phyloP scores from a whole-genome alignment of 35 echinoderm and acorn worm genomes.

The Hemicentrotus pulcherrimus region DNA sequence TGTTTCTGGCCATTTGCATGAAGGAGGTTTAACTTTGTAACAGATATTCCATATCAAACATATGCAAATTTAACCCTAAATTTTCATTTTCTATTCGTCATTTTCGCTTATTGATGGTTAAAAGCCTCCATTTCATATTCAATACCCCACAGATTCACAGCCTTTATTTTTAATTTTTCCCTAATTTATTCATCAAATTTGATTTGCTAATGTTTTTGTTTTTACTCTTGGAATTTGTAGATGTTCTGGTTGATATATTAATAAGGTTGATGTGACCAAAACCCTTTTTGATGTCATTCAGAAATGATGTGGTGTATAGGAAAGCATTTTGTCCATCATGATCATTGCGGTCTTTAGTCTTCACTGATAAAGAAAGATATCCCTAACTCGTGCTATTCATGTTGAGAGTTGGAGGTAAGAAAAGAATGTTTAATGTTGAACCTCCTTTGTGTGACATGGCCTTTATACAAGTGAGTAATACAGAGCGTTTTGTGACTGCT shows the following conservation, averaged over 20 bases:
- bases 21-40: background rate
- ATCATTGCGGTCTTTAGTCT: no score
- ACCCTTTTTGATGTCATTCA: background rate
- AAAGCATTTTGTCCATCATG: background rate
- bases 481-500: background rate
- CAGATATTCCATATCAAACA: background rate
- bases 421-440: background rate
- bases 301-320: background rate
- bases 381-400: no score
- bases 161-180: background rate
- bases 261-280: slow-evolving; percentile 11
- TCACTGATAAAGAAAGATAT: no score
- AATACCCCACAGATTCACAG: background rate
- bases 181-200: background rate
- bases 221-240: background rate
- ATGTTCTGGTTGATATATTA: background rate
- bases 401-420: no score
- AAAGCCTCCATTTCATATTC: background rate
- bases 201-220: background rate
- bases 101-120: background rate
- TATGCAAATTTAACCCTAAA: background rate
- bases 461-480: background rate
- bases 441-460: background rate
- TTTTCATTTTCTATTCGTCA: background rate
- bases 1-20: background rate